Base-by-base conservation (phyloP, 2,113 vertebrate species). In the Columbina picui region DNA sequence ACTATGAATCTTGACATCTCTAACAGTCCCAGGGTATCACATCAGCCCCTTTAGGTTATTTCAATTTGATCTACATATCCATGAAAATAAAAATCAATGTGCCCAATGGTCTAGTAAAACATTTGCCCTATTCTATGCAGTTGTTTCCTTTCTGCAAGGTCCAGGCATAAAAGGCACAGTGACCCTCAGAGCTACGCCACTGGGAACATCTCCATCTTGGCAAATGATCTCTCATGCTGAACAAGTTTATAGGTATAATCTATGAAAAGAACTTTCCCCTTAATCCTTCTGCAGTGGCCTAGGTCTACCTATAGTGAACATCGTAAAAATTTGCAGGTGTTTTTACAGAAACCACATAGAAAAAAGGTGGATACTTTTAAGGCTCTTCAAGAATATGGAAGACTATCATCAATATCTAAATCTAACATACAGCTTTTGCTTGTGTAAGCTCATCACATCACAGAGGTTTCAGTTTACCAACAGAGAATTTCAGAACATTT, bases 31-130 rank as follows among this genome's bases (percentile, higher is more conserved):
- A 85, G 87, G 78, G 84, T 94, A 90, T 93, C 92, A 61, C 92
- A 94, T 81, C 81, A 91, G 45, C 70, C 90, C 86, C 91, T 91
- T 84, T n/a, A 89, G 97, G 84, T 97, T 93, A 91, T 95, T 94
- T 94, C 94, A 84, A 57, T 94, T 96, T 95, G 90, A 97, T 96
- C 94, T 96, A 94, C 90, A 95, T 97, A 96, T 82, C 94, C 92
- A 96, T 94, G 90, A 76, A 96, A 94, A 96, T 96, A 92, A 96
- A 96, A 94, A 94, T 95, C 95, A 94, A 95, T 90, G 91, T 92
- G 93, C 85, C 92, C 84, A 96, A 95, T 96, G 88, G 86, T 96
- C 90, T 97, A 96, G 94, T 61, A 96, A 97, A 97, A 96, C 89
- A 96, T 90, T 85, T 77, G 13, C 21, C 74, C 91, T 89, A 91